These are phyloP conservation scores for Etheostoma cragini DNA, from an alignment of 2,113 vertebrate species.

Conservation along the genomic window DNA sequence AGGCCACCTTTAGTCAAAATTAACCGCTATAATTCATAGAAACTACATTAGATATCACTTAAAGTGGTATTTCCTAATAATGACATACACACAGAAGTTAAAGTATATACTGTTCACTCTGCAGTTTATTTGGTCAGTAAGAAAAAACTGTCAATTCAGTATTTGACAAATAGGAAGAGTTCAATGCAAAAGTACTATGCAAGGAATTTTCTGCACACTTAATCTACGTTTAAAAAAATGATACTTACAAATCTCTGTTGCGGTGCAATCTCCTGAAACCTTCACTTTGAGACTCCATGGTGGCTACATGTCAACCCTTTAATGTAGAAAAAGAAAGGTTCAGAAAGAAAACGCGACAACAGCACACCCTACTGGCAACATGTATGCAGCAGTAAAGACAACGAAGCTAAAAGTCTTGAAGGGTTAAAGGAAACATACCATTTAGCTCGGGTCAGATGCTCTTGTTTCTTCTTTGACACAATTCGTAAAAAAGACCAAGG, in stretches of 20 bases:
- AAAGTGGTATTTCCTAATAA: background rate
- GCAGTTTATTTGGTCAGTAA: background rate
- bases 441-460: conserved; percentile 30
- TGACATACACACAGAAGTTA: background rate
- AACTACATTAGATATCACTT: background rate
- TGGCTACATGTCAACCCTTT: conserved; percentile 60
- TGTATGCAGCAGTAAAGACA: conserved; percentile 28
- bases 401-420: background rate
- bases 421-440: conserved; percentile 64
- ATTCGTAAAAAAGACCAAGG: conserved; percentile 11
- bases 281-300: conserved; percentile 5
- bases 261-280: conserved; percentile 13
- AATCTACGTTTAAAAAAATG: conserved; percentile 20
- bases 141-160: background rate
- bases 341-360: conserved; percentile 40
- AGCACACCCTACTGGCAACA: conserved; percentile 79
- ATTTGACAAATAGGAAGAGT: background rate
- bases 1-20: background rate
- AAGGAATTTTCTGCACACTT: background rate
- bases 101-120: background rate
- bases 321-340: conserved; percentile 58
- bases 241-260: conserved; percentile 76
- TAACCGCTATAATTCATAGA: too few species aligned
- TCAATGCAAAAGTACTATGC: conserved; percentile 4
- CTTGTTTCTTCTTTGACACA: conserved; percentile 29